Percentiles rank a stretch among this genome's conserved stretches.
phyloP scores from a whole-genome alignment of 2,888 invertebrate genomes.

The Acronicta alni region DNA sequence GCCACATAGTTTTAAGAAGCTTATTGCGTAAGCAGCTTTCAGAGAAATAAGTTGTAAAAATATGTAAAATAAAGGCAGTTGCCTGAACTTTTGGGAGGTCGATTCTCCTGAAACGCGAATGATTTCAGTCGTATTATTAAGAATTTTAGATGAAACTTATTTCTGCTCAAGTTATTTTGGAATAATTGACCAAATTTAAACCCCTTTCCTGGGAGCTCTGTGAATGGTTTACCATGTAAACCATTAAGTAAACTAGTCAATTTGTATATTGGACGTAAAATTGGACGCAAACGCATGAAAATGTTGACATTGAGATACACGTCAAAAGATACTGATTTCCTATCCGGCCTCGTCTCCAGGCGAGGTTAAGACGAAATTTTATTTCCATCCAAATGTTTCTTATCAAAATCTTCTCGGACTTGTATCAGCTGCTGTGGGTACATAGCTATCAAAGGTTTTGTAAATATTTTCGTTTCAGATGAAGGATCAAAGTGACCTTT shows the following conservation, averaged over 20 bases:
- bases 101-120: slow-evolving; percentile 31
- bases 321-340: slow-evolving; percentile 15
- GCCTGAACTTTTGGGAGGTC: slow-evolving; percentile 23
- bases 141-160: slow-evolving; percentile 20
- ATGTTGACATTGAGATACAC: slow-evolving; percentile 25
- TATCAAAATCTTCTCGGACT: slow-evolving; percentile 14
- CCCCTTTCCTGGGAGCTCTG: too few relatives aligned
- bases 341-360: slow-evolving; percentile 18
- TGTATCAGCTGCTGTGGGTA: slow-evolving; percentile 7
- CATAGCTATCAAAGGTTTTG: slow-evolving; percentile 12
- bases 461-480: slow-evolving; percentile 24
- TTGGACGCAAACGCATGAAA: too few relatives aligned
- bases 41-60: slow-evolving; percentile 49
- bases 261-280: too few relatives aligned
- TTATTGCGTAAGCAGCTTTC: slow-evolving; percentile 47
- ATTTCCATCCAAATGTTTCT: slow-evolving; percentile 32
- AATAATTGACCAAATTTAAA: slow-evolving; percentile 9
- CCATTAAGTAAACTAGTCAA: too few relatives aligned
- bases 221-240: too few relatives aligned
- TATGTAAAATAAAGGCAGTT: slow-evolving; percentile 15
- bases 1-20: slow-evolving; percentile 43
- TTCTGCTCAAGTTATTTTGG: slow-evolving; percentile 32
- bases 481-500: slow-evolving; percentile 36
- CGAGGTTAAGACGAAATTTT: slow-evolving; percentile 23
- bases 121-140: slow-evolving; percentile 2